Evolutionary conservation across 2,888 invertebrate genomes (phyloP).

Genomic region (Ophraella communa): DNA sequence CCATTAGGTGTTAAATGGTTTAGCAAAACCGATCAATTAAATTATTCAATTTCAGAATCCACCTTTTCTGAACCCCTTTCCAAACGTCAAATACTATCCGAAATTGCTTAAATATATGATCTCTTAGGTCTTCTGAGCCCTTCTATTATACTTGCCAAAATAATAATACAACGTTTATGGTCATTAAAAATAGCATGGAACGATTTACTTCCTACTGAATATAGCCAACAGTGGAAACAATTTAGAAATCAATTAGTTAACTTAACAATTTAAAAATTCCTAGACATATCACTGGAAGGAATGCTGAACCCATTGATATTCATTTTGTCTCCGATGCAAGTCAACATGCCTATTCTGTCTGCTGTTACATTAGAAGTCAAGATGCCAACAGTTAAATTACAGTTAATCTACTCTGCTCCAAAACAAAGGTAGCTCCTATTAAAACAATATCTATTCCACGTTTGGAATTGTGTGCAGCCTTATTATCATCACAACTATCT

Average conservation of each 20-base stretch:
- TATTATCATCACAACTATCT: background rate
- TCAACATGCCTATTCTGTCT: slow-evolving; percentile 11
- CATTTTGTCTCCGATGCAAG: slow-evolving; percentile 11
- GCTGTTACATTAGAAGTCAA: background rate
- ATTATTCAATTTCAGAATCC: background rate
- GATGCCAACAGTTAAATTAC: background rate
- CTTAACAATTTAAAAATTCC: slow-evolving; percentile 11
- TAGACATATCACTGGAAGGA: slow-evolving; percentile 3
- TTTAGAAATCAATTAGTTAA: too few species aligned
- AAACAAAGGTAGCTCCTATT: background rate
- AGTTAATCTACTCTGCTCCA: background rate
- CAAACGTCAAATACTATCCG: slow-evolving; percentile 1
- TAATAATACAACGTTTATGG: slow-evolving; percentile 16
- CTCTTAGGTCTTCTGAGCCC: slow-evolving; percentile 14
- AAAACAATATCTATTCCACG: background rate
- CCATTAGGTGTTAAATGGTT: slow-evolving; percentile 4
- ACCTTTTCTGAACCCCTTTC: background rate
- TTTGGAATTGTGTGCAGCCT: background rate
- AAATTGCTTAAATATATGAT: slow-evolving; percentile 19
- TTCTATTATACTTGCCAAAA: slow-evolving; percentile 15
- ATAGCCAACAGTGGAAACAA: background rate
- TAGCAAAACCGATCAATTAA: background rate
- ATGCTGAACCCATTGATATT: background rate
- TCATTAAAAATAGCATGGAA: slow-evolving; percentile 6
- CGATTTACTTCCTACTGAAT: slow-evolving; percentile 3